Evolutionary conservation across 2,888 invertebrate species (phyloP), one percentile per base, ranked within the genome.

Genomic region (Macrophya annulata): DNA sequence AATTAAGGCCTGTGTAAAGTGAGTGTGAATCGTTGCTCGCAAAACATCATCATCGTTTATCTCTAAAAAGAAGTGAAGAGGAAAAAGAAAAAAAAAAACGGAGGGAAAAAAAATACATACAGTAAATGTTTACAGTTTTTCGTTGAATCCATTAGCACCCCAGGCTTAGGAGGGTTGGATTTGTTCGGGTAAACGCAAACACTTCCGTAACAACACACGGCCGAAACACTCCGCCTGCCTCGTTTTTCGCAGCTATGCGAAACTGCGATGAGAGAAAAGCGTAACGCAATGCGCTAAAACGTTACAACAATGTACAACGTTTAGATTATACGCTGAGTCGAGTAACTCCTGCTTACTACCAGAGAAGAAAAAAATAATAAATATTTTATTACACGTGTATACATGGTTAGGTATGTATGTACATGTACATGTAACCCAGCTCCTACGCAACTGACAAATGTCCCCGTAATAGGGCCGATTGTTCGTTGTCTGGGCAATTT

Each of bases 401-500:
- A n/a, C 6, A 48, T 31, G 31, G 31, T 1, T 31, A 31, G 1
- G 17, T 51, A 31, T 55, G 4, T 37, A 74, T 71, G 79, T 76
- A 84, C 77, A 86, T 88, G 88, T 86, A 86, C 86, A 86, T 85
- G 31, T 31, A 31, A 31, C 31, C 31, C 31, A 31, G 87, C 65
- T 84, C 85, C 86, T 84, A 84, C 85, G 82, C 62, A 85, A 89
- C 90, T 89, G 93, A 92, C 92, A 91, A 92, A 90, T 89, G 91
- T 91, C 90, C 90, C 87, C 89, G 92, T 93, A 93, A 93, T 93
- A 92, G 92, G 92, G 89, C 91, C 91, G 92, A 93, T 92, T 93
- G 93, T 93, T 92, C 93, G 91, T 87, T 90, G 91, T 89, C 91
- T 90, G 92, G 93, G 93, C 93, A 93, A 93, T 93, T 93, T 93